These are phyloP conservation scores for Leucania comma DNA, from an alignment of 2,888 invertebrate species.

Conservation along the genomic window DNA sequence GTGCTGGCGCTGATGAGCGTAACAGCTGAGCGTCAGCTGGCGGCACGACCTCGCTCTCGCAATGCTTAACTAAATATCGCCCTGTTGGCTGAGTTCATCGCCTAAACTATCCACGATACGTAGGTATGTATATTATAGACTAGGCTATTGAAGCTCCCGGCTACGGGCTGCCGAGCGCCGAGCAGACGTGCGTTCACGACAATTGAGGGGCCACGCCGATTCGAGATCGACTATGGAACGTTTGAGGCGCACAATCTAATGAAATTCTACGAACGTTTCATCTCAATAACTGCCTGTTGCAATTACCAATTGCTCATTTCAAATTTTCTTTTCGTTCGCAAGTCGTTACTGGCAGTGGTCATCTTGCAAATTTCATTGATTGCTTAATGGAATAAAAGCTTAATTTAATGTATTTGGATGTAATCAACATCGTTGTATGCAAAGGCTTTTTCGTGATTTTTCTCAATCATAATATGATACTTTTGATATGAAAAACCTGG, in stretches of 20 bases:
- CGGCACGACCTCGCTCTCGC: conserved; percentile 68
- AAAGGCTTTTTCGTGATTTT: neutral
- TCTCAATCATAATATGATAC: neutral
- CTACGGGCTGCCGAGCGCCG: conserved; percentile 66
- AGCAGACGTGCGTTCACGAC: conserved; percentile 74
- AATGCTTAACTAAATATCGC: conserved; percentile 74
- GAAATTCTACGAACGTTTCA: conserved; percentile 70
- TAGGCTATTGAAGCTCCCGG: conserved; percentile 74
- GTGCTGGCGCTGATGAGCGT: conserved; percentile 76
- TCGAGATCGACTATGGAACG: conserved; percentile 74
- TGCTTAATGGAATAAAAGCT: conserved; percentile 26
- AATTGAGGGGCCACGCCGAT: conserved; percentile 81
- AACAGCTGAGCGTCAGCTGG: conserved; percentile 85
- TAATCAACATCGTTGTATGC: neutral
- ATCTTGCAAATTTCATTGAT: conserved; percentile 42
- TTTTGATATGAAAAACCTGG: neutral
- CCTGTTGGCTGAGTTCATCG: conserved; percentile 82
- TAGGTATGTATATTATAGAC: conserved; percentile 63
- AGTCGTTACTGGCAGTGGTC: conserved; percentile 42
- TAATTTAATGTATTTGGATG: conserved; percentile 7
- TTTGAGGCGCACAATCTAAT: conserved; percentile 73
- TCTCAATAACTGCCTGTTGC: conserved; percentile 62
- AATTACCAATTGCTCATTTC: conserved; percentile 53
- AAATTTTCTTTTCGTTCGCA: conserved; percentile 58
- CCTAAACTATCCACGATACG: conserved; percentile 75